Base-by-base conservation (phyloP, 2,888 invertebrate species). In the Nycteola revayana region DNA sequence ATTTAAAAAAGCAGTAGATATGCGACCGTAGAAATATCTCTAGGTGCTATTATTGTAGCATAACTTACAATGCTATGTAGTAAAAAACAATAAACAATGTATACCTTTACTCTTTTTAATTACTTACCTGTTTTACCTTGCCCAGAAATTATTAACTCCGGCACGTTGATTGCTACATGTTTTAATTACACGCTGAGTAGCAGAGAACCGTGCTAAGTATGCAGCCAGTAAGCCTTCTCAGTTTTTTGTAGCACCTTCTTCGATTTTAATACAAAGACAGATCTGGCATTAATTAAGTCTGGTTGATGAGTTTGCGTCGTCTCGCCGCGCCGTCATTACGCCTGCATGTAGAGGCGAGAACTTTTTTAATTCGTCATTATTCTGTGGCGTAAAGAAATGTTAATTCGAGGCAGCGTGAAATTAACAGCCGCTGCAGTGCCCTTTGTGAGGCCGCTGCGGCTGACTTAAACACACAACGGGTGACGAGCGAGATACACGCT, bases 341-440 rank as follows among this genome's bases (percentile, higher is more conserved):
- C 68, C 71, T 72, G 70, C 82, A 84, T 86, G 83, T 84, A 79
- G 78, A 78, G 74, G 74, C 79, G 79, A 83, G 86, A 78, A 69
- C 75, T 79, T 86, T 88, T 87, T 87, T 87, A 87, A 88, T 88
- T 88, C 81, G 82, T 88, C 83, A 87, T 88, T 88, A 88, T 86
- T 85, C 78, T 82, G 81, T 86, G 86, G 88, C 88, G 88, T 87
- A 88, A 88, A 89, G 89, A 89, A 89, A 90, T 89, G 89, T 90
- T 89, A 89, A 89, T 89, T 89, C 81, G 87, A 89, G 82, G 78
- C 85, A 74, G 86, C 89, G 89, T 89, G 89, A 89, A 89, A 89
- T 89, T 89, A 89, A 89, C 83, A 87, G 85, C 82, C 80, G 86
- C 82, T 71, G 82, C 71, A 64, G 64, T 68, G 78, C 75, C 80